These are phyloP conservation scores for Caiman crocodilus DNA, from an alignment of 2,797 vertebrate species.

Conservation along the genomic window DNA sequence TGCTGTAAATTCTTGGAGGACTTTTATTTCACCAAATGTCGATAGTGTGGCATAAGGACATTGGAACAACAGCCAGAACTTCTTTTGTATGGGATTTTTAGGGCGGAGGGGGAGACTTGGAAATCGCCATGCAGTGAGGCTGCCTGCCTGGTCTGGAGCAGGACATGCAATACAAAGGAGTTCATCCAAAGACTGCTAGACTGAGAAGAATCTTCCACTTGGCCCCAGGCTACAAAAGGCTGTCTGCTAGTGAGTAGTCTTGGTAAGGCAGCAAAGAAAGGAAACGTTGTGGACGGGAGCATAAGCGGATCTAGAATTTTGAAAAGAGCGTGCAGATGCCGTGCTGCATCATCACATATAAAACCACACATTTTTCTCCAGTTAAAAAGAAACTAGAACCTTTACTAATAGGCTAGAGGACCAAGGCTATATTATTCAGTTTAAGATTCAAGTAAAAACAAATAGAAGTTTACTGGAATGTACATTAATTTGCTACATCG, in stretches of 20 bases:
- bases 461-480: too few species aligned
- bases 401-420: too few species aligned
- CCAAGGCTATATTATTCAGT: too few species aligned
- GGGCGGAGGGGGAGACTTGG: not conserved
- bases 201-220: not conserved
- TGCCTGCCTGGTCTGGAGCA: not conserved
- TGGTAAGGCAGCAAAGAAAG: not conserved
- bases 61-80: not conserved
- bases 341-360: too few species aligned
- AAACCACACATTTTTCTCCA: too few species aligned
- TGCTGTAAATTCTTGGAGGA: not conserved
- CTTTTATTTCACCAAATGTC: not conserved
- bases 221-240: not conserved
- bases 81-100: not conserved
- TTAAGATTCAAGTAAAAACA: too few species aligned
- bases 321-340: too few species aligned
- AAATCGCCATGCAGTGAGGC: not conserved
- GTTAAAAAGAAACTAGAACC: too few species aligned
- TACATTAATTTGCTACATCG: too few species aligned
- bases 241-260: not conserved
- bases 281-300: conserved; percentile 9
- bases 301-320: too few species aligned
- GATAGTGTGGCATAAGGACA: not conserved
- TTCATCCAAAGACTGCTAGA: not conserved
- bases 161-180: not conserved